Conservation (phyloP, 2,113 vertebrate genomes). For the Hylia prasina region DNA sequence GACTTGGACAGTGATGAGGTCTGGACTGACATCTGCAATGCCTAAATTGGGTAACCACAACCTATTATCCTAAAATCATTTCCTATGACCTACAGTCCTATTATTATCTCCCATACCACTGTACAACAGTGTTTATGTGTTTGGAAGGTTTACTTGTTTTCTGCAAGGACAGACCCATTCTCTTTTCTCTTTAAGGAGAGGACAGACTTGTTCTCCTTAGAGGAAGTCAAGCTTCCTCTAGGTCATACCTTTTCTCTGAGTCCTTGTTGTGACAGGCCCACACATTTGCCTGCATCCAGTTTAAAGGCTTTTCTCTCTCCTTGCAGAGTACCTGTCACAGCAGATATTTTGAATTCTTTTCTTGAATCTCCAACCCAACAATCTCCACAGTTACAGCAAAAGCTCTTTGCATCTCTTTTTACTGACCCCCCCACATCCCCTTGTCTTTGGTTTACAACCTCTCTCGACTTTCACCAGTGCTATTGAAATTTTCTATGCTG, state of each 20-base stretch:
- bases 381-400: not conserved
- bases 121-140: not conserved
- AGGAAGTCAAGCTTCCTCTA: not conserved
- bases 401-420: not conserved
- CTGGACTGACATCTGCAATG: not conserved
- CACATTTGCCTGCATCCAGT: not conserved
- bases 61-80: not conserved
- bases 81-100: not conserved
- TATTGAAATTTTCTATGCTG: not conserved
- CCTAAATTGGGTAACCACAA: not conserved
- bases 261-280: not conserved
- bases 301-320: not conserved
- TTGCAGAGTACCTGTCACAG: not conserved
- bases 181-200: not conserved
- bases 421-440: not conserved
- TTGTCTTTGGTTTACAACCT: not conserved
- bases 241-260: not conserved
- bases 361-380: not conserved
- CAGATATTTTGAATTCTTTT: not conserved
- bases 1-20: not conserved
- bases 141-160: not conserved
- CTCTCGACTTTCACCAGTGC: not conserved
- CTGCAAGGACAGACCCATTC: not conserved
- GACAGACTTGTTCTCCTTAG: not conserved
- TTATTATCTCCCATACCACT: not conserved